Conservation (phyloP, 2,113 vertebrate species). For the Cryptomyrus ogoouensis region DNA sequence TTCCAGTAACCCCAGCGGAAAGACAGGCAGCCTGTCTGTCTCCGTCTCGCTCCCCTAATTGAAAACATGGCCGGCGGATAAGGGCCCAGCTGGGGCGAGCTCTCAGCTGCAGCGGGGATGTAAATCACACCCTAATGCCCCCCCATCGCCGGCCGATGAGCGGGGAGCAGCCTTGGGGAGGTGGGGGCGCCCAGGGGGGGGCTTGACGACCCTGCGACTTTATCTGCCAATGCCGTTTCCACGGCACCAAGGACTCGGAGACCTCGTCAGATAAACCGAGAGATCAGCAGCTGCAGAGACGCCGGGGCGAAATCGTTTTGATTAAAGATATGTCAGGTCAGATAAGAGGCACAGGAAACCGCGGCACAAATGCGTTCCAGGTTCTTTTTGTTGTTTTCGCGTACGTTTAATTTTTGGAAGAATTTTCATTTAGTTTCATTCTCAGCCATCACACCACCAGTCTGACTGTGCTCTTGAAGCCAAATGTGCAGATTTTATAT, state of each 20-base stretch:
- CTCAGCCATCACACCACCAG: neutral
- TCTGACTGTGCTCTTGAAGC: neutral
- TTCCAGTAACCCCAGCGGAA: constrained; percentile 12
- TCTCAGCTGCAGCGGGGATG: constrained; percentile 18
- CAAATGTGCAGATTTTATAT: neutral
- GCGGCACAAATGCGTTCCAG: neutral
- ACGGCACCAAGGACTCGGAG: constrained; percentile 27
- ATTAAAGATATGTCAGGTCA: neutral
- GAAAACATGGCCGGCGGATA: constrained; percentile 38
- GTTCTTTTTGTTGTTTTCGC: neutral
- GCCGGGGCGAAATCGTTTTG: neutral
- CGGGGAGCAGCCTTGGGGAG: constrained; percentile 24
- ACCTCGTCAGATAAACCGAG: constrained; percentile 31
- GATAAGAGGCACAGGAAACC: neutral
- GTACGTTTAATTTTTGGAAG: neutral
- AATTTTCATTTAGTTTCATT: neutral
- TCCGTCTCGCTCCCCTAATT: constrained; percentile 42
- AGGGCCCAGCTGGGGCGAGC: constrained; percentile 25
- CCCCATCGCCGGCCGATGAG: neutral
- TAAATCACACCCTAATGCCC: constrained; percentile 10
- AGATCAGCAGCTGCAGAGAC: constrained; percentile 23
- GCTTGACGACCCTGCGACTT: neutral
- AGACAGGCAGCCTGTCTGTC: constrained; percentile 46
- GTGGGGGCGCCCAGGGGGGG: neutral
- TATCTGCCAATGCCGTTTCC: constrained; percentile 40